Conservation (phyloP, 92 coral and sea anemone species). For the Pocillopora grandis region DNA sequence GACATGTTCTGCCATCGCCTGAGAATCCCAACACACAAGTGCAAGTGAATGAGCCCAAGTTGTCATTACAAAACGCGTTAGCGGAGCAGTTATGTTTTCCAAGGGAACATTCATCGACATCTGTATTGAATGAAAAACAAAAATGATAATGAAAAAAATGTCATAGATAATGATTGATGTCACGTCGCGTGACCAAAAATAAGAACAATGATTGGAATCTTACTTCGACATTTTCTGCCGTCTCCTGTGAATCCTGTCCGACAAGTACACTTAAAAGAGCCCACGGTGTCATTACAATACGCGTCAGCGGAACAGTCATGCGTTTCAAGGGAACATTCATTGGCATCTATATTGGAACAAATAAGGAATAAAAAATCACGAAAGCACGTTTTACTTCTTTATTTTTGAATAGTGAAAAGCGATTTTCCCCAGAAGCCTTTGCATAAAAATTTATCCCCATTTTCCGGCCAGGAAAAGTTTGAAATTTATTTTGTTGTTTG, state of each 20-base stretch:
- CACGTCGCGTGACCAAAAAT: no score
- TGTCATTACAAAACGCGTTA: slow-evolving; percentile 6
- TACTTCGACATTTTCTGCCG: not conserved
- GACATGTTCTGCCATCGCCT: slow-evolving; percentile 3
- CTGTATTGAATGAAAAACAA: not conserved
- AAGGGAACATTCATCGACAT: not conserved
- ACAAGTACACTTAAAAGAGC: not conserved
- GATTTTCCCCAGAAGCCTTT: no score
- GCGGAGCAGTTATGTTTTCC: slow-evolving; percentile 9
- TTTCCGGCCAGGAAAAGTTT: no score
- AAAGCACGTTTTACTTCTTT: not conserved
- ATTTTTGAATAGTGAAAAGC: not conserved
- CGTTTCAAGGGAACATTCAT: not conserved
- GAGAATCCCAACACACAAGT: not conserved
- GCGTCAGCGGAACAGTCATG: slow-evolving; percentile 8
- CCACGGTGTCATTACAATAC: not conserved
- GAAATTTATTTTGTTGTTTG: no score
- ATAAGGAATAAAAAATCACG: not conserved
- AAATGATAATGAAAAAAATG: no score
- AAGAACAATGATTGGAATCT: not conserved
- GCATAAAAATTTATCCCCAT: not conserved
- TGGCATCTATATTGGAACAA: not conserved
- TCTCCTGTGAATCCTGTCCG: slow-evolving; percentile 1
- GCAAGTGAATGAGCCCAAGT: slow-evolving; percentile 6
- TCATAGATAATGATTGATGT: no score